These are phyloP conservation scores for Henicopernis longicauda DNA, from an alignment of 2,113 vertebrate species.

Conservation along the genomic window DNA sequence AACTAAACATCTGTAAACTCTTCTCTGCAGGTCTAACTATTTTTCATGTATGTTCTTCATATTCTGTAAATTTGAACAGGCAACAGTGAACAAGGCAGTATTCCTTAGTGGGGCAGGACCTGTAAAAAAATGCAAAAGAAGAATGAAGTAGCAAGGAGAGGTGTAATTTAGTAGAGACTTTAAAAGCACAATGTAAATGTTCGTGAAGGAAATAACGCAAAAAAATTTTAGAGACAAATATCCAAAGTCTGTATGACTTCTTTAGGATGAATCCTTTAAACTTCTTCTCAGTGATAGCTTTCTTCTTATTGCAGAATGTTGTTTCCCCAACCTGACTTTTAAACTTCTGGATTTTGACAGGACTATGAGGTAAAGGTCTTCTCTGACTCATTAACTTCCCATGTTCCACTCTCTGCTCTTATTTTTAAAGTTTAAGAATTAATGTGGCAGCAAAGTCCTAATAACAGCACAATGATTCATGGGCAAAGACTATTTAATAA, in stretches of 20 bases:
- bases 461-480: slow-evolving; percentile 2
- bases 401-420: neutral
- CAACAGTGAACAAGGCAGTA: neutral
- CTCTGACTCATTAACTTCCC: slow-evolving; percentile 22
- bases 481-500: neutral
- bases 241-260: neutral
- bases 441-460: neutral
- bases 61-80: neutral
- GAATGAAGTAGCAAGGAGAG: neutral
- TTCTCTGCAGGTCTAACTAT: neutral
- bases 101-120: neutral
- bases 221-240: neutral
- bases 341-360: slow-evolving; percentile 16
- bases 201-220: neutral
- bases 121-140: neutral
- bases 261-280: neutral
- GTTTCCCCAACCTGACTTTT: neutral
- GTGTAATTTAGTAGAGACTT: neutral
- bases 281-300: neutral
- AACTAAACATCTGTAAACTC: neutral
- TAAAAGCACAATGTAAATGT: neutral
- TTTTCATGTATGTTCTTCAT: neutral
- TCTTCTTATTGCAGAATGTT: neutral
- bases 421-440: neutral
- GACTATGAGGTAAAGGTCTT: slow-evolving; percentile 22